Percentiles rank a stretch among this genome's conserved stretches.
Evolutionary conservation across 2,113 vertebrate species (phyloP).

Genomic region (Lophochroa leadbeateri): DNA sequence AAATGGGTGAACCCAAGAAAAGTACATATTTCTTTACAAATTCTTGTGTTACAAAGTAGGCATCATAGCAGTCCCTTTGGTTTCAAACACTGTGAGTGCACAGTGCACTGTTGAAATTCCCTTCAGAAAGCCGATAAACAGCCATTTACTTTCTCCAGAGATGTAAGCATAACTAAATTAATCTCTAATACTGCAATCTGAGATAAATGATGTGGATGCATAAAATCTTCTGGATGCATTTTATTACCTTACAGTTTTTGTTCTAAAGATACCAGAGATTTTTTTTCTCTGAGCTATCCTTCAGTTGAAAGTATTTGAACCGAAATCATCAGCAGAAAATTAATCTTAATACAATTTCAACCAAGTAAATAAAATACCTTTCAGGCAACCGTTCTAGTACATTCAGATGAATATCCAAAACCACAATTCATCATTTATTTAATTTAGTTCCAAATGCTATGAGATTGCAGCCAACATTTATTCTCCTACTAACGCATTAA

Average conservation of each 20-base stretch:
- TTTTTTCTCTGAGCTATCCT: neutral
- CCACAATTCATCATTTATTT: neutral
- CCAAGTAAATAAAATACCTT: neutral
- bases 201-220: neutral
- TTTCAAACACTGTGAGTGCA: neutral
- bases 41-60: neutral
- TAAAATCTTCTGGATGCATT: neutral
- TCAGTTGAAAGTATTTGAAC: neutral
- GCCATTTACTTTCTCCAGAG: neutral
- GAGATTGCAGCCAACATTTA: neutral
- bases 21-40: neutral
- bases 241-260: neutral
- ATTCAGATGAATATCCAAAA: neutral
- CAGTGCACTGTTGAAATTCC: neutral
- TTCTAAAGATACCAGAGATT: neutral
- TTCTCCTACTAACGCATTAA: neutral
- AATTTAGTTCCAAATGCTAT: neutral
- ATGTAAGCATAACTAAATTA: neutral
- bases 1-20: neutral
- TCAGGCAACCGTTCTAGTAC: neutral
- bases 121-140: neutral
- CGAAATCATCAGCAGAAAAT: neutral
- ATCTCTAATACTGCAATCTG: neutral
- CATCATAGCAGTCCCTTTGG: neutral
- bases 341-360: neutral